Evolutionary conservation across 2,113 vertebrate species (phyloP).

Genomic region (Dendrocopos noguchii): DNA sequence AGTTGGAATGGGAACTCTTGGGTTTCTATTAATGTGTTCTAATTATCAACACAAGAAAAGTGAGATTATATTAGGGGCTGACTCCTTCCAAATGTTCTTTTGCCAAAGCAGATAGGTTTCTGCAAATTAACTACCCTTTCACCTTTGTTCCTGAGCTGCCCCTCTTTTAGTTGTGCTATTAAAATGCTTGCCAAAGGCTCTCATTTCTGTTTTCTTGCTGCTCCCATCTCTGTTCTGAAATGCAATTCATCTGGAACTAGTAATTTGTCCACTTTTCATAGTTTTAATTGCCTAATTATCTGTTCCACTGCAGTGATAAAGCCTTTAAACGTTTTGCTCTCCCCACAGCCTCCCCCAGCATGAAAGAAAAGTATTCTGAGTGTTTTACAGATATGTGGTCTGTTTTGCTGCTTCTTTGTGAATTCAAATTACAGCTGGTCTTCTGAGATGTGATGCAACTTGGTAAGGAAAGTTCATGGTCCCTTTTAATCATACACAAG

Average conservation of each 20-base stretch:
- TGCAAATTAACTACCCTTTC: not conserved
- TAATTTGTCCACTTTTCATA: slow-evolving; percentile 47
- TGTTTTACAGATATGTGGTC: not conserved
- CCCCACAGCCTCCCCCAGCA: not conserved
- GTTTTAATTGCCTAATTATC: slow-evolving; percentile 62
- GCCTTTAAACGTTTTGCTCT: slow-evolving; percentile 18
- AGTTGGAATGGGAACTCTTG: not conserved
- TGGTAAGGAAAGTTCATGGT: not conserved
- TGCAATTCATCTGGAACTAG: slow-evolving; percentile 7
- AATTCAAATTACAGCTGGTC: not conserved
- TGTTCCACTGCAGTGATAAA: slow-evolving; percentile 30
- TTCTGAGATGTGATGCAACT: not conserved
- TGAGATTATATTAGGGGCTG: not conserved
- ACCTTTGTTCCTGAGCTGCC: not conserved
- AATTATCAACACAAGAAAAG: not conserved
- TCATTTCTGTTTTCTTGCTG: not conserved
- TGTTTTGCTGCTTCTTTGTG: not conserved
- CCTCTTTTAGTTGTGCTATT: not conserved
- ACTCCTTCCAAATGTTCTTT: not conserved
- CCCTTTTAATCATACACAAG: not conserved
- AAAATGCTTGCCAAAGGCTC: not conserved
- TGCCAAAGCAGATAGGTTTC: not conserved
- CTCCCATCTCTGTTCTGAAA: not conserved
- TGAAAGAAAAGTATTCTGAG: not conserved
- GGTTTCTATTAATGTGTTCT: not conserved